phyloP scores from a whole-genome alignment of 1,140 invertebrate species.

The Aphaenogaster floridana region DNA sequence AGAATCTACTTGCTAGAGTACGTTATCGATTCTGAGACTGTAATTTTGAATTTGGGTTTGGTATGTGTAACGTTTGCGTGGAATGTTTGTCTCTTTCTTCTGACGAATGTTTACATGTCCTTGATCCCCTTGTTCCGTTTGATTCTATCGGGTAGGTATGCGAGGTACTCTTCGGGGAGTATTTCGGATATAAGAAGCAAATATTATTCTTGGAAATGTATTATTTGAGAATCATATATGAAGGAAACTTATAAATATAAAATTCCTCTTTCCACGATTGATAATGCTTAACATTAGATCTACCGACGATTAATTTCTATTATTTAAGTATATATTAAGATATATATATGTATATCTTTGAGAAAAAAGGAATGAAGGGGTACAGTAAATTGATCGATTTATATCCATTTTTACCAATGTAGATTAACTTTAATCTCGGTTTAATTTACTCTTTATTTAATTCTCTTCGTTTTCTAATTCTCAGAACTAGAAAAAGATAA shows the following conservation, averaged over 20 bases:
- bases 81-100: conserved; percentile 68
- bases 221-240: not conserved
- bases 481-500: too few species aligned
- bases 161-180: conserved; percentile 18
- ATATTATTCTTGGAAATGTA: conserved; percentile 35
- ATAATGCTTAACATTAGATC: not conserved
- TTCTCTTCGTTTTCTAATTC: too few species aligned
- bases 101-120: conserved; percentile 64
- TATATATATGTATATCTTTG: too few species aligned
- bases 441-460: too few species aligned
- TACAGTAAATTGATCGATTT: too few species aligned
- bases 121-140: conserved; percentile 59
- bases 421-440: too few species aligned
- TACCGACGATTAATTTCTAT: too few species aligned
- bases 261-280: not conserved
- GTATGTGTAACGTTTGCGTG: conserved; percentile 42
- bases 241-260: not conserved
- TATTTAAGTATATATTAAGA: too few species aligned
- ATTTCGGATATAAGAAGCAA: conserved; percentile 3
- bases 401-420: too few species aligned
- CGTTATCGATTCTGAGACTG: conserved; percentile 3
- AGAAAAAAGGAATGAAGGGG: too few species aligned
- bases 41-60: conserved; percentile 48
- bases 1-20: not conserved
- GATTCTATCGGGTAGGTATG: not conserved